Evolutionary conservation across 2,113 vertebrate species (phyloP), one percentile per base, ranked within the genome.

Genomic region (Atherinomorus stipes): DNA sequence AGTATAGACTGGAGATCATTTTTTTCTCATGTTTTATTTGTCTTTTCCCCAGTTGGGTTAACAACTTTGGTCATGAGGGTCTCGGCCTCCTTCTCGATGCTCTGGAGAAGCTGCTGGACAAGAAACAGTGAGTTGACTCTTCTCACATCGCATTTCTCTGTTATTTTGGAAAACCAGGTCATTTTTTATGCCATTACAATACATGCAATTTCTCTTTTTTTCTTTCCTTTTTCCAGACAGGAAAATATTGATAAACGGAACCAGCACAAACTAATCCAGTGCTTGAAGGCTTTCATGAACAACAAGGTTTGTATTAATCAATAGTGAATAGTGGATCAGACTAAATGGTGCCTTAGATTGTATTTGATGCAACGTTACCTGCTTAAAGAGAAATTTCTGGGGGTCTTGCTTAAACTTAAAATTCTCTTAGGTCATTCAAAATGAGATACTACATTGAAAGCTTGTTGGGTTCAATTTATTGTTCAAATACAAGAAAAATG

Each of bases 221-320:
- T 54, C 71, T 16, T 23, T 38, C 8, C 34, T 47, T 70, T 64
- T 79, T 85, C 70, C 90, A 99, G 98, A 85, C 97, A 98, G 92
- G 98, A 99, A 88, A 92, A 64, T 83, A 97, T 98, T 34, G 97
- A 99, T 89, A 99, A 99, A 93, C 96, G 95, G 83, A 99, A 96
- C 92, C 98, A 99, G 85, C 95, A 99, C 91, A 99, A 99, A 92
- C 95, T 99, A 47, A 98, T 99, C 87, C 98, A 98, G 81, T 99
- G 98, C 90, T 95, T 99, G 88, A 99, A 95, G 94, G 98, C 98
- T 59, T 99, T 99, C 93, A 99, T 99, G 98, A 99, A 99, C 93
- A 99, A 99, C 88, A 99, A 99, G 95, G 98, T 98, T 91, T 92
- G 95, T 90, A 84, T 71, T 31, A 67, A 42, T 86, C 37, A 61